Evolutionary conservation across 2,797 vertebrate species (phyloP), one percentile per base, ranked within the genome.

Genomic region (Artibeus lituratus): DNA sequence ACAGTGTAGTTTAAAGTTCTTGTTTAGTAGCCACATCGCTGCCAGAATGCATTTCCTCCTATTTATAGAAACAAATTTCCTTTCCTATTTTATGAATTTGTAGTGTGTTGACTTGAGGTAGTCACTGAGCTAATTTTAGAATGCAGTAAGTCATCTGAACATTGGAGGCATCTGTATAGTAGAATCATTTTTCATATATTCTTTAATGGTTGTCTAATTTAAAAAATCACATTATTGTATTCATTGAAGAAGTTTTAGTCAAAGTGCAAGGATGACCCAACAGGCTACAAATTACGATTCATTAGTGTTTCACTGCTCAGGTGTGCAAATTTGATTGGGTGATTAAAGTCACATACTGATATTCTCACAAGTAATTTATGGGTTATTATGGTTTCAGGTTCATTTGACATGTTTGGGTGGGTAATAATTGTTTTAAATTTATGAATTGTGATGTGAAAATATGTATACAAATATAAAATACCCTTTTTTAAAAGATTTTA

Each of bases 1-100:
- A 80, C 21, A 62, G 24, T 84, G 10, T 85, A 87, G 22, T 76
- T 95, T 96, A 67, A 94, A 72, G 32, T 87, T 95, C 65, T 80
- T 84, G 57, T 26, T 90, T 72, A 51, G 32, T 87, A 88, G 22
- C 29, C 80, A 67, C 32, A 87, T 90, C 14, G n/a, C 42, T 74
- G 22, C 67, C 51, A 77, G 90, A 87, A 72, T 88, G 3, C 62
- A 18, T 91, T 94, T 82, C 42, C 53, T 93, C 3, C 67, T 81
- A 65, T 84, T 80, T 88, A 53, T 76, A 91, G 35, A 73, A 84
- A 62, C 55, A 91, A 62, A 70, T 93, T 70, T 93, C 65, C 39
- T 91, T 89, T 89, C n/a, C 19, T 47, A 1, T 65, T 95, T 74
- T 88, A 51, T 83, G 53, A 90, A 49, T 74, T 83, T 78, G n/a